Conservation (phyloP, 2,888 invertebrate genomes). For the Tiphia femorata region DNA sequence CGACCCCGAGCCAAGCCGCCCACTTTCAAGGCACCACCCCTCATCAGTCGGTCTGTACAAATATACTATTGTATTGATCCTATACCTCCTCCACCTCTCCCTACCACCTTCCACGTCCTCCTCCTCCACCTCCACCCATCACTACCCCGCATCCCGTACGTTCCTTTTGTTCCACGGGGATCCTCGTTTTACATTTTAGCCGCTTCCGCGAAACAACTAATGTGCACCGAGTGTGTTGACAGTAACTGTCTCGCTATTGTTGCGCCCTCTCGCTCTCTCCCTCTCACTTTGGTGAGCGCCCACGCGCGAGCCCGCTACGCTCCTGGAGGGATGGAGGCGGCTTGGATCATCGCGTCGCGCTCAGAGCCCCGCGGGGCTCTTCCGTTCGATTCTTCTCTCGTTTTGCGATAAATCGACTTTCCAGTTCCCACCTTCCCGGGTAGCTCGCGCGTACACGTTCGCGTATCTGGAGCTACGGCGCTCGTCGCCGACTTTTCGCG, state of each 20-base stretch:
- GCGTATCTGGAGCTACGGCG: too few relatives aligned
- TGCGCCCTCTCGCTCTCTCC: slow-evolving; percentile 38
- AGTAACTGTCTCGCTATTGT: slow-evolving; percentile 57
- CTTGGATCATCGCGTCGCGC: slow-evolving; percentile 44
- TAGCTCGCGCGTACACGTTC: slow-evolving; percentile 16
- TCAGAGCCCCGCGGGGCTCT: slow-evolving; percentile 46
- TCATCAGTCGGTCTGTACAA: slow-evolving; percentile 62
- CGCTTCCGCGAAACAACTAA: slow-evolving; percentile 64
- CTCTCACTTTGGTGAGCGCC: slow-evolving; percentile 20
- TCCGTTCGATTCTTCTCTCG: slow-evolving; percentile 52
- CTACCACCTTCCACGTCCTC: slow-evolving; percentile 12
- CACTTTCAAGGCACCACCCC: slow-evolving; percentile 54
- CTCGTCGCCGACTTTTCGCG: too few relatives aligned
- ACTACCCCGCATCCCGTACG: slow-evolving; percentile 20
- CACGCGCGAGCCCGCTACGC: slow-evolving; percentile 8
- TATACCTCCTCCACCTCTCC: slow-evolving; percentile 43
- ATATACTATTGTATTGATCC: slow-evolving; percentile 65
- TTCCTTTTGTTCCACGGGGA: slow-evolving; percentile 58
- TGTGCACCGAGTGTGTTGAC: slow-evolving; percentile 57
- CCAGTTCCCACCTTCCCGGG: slow-evolving; percentile 6
- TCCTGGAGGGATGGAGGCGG: slow-evolving; percentile 15
- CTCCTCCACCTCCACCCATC: slow-evolving; percentile 34
- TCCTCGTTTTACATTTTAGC: slow-evolving; percentile 60
- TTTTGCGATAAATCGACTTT: slow-evolving; percentile 55
- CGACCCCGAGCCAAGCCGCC: slow-evolving; percentile 36